Base-by-base conservation (phyloP, 2,113 vertebrate species). In the Lophius piscatorius region DNA sequence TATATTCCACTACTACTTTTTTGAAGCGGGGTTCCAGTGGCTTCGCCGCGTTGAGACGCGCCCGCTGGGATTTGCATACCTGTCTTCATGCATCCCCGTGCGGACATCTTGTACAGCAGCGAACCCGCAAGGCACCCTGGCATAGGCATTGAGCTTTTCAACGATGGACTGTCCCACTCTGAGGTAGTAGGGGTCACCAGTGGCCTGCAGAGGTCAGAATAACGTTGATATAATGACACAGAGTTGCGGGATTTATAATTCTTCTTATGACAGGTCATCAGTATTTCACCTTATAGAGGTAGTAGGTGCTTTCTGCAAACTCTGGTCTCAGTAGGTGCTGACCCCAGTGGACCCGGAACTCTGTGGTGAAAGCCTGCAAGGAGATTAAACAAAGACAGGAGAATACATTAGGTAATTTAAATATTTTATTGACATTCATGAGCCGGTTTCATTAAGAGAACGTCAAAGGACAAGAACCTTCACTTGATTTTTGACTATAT, bases 241-340 rank as follows among this genome's bases (percentile, higher is more conserved):
- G 14, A 6, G 31, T 44, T 38, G 20, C 28, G 28, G 51, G 0
- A 46, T 24, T 50, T 31, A n/a, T 41, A 4, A 9, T 16, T 24
- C 2, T 13, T 3, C 3, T 26, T 47, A 16, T 12, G 28, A 29
- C 16, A 9, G 20, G 31, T 8, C 23, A 9, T 2, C 11, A 39
- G 33, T 9, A 1, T 21, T 6, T 72, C 74, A 95, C 97, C 91
- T 98, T 98, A 74, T 97, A 98, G 68, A 99, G 91, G 92, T 98
- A 99, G 81, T 99, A 99, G 46, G 96, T 98, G 87, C 97, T 98
- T 86, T 99, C 97, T 59, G 96, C 96, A 93, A 99, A 99, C 85
- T 99, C 97, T 66, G 97, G 97, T 76, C 97, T 92, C 78, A 99
- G 88, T 20, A 97, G 93, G 73, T 99, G 96, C 84, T 99, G 97